Percentiles rank a stretch among this genome's conserved stretches.
Conservation (phyloP, 1,140 invertebrate genomes). For the Coelopa frigida region DNA sequence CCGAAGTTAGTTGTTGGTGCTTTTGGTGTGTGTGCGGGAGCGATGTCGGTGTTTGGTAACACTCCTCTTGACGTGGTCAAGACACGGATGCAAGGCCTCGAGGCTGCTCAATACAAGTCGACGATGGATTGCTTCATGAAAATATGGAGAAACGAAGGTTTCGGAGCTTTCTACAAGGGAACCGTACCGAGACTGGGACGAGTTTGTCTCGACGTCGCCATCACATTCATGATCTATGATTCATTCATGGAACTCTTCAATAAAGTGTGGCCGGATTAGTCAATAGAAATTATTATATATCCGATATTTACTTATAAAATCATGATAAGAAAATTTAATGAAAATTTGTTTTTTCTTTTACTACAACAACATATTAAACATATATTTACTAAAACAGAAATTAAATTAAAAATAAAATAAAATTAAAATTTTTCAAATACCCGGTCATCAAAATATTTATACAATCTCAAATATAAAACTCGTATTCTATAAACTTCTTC, state of each 20-base stretch:
- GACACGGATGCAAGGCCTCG: constrained; percentile 98
- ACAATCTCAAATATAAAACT: no score
- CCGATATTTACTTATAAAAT: no score
- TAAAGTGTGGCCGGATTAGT: no score
- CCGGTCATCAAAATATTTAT: no score
- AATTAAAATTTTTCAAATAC: no score
- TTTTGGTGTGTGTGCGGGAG: constrained; percentile 90
- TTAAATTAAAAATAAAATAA: no score
- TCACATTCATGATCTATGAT: constrained; percentile 97
- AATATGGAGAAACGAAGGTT: constrained; percentile 90
- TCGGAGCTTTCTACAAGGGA: constrained; percentile 95
- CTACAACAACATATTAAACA: no score
- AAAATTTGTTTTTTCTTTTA: no score
- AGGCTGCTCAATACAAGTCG: constrained; percentile 91
- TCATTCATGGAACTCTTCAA: constrained; percentile 92
- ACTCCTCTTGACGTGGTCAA: constrained; percentile 98
- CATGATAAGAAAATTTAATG: no score
- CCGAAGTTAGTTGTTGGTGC: constrained; percentile 79
- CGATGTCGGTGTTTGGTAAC: constrained; percentile 96
- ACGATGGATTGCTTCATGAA: constrained; percentile 86
- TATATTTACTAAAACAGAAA: no score
- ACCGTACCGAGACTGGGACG: constrained; percentile 90
- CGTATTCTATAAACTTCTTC: no score
- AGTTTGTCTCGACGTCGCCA: constrained; percentile 96
- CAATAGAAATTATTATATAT: no score